Base-by-base conservation (phyloP, 2,113 vertebrate species). In the Eretmochelys imbricata region DNA sequence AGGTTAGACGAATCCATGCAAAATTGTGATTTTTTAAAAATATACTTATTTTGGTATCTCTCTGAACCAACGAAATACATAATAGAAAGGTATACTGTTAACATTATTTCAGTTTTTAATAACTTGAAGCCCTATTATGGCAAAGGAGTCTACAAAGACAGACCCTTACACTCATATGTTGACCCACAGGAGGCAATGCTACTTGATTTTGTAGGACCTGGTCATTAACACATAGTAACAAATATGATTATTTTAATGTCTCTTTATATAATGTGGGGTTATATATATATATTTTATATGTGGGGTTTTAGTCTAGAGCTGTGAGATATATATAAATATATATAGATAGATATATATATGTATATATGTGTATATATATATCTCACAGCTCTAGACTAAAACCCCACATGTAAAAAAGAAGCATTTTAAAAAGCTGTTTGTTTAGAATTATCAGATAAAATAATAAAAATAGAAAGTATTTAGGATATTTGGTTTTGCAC, bases 71-170 rank as follows among this genome's bases (percentile, higher is more conserved):
- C 24, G 48, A 76, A 76, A 76, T 76, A 76, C 69, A 20, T 76
- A 46, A 76, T 25, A 50, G 13, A 88, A 84, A 92, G 76, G 10
- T 10, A 17, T 3, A 38, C 65, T 69, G 12, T 79, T 89, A 49
- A 48, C 48, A 82, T 0, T 2, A 49, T 22, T 93, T 82, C 31
- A 20, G 0, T 10, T 19, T 69, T 51, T 49, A 88, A 82, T 27
- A 50, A 27, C 1, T 2, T 35, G 84, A 85, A 91, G 87, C 8
- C 2, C 24, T 27, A 22, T 49, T 84, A 88, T 59, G 82, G 85
- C 12, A 75, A 79, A 89, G 50, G n/a, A 82, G 10, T 14, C 13
- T 7, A 81, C 0, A 1, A 27, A 57, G 10, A 53, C 1, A 1
- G 35, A 69, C 35, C 16, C 2, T 25, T 76, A 25, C 72, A 10